A percentile compares a stretch with the other conserved stretches of the same genome.
phyloP scores from a whole-genome alignment of 2,113 vertebrate genomes.

The Drymodes brunneopygia region DNA sequence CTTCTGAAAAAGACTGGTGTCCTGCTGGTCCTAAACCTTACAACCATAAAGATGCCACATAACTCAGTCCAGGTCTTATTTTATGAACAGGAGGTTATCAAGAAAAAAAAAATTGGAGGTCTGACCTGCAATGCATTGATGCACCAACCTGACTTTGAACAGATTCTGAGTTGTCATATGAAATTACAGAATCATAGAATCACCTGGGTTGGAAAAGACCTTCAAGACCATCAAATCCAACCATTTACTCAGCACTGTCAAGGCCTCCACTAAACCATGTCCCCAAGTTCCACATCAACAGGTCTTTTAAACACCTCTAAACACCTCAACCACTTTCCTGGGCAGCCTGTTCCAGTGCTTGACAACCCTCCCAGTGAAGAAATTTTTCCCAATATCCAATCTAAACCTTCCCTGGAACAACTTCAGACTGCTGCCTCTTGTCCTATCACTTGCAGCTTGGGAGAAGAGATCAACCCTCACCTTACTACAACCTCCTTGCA shows the following conservation, averaged over 20 bases:
- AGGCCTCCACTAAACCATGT: neutral
- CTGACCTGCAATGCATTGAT: neutral
- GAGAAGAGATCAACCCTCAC: neutral
- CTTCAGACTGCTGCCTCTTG: neutral
- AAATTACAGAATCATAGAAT: neutral
- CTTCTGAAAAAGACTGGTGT: neutral
- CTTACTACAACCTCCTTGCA: neutral
- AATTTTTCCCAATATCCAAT: neutral
- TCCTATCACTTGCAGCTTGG: neutral
- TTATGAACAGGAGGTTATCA: neutral
- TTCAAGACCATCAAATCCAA: neutral
- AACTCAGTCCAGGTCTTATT: neutral
- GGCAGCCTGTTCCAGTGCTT: neutral
- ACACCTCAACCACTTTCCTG: neutral
- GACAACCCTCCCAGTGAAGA: neutral
- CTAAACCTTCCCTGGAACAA: neutral
- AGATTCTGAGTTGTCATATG: neutral
- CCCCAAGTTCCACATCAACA: neutral
- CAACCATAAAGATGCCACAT: neutral
- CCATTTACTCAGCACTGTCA: neutral
- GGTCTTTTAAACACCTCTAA: neutral
- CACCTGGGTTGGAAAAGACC: neutral
- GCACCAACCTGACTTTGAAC: neutral
- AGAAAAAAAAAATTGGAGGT: neutral
- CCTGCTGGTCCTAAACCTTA: neutral